Evolutionary conservation across 2,797 vertebrate species (phyloP).

Genomic region (Phoeniculus purpureus): DNA sequence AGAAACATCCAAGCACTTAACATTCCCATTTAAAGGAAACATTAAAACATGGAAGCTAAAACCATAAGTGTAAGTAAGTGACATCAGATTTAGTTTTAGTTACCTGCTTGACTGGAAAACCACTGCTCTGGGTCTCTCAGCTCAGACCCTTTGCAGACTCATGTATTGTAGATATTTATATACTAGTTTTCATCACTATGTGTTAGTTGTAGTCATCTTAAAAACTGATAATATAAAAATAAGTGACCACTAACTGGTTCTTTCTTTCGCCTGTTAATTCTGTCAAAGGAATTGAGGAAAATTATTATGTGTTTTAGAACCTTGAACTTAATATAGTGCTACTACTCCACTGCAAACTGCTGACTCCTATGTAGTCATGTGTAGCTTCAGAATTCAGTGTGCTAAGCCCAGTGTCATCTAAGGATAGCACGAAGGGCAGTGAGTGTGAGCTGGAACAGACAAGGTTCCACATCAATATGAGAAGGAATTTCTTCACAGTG

Average conservation of each 20-base stretch:
- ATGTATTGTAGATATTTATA: background rate
- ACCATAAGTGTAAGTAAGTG: background rate
- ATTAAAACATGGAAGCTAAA: background rate
- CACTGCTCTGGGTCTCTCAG: background rate
- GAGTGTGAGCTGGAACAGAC: too few species aligned
- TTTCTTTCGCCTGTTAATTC: background rate
- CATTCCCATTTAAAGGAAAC: background rate
- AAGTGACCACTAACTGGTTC: background rate
- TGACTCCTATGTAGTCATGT: background rate
- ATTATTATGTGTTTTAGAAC: background rate
- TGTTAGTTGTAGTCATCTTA: background rate
- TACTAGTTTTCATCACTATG: background rate
- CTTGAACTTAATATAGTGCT: background rate
- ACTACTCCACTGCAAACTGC: background rate
- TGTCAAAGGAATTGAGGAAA: fast-evolving
- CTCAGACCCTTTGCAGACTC: background rate
- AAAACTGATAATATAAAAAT: background rate
- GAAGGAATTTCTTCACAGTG: too few species aligned
- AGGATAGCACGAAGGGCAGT: too few species aligned
- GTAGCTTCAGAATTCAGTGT: background rate
- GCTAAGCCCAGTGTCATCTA: too few species aligned
- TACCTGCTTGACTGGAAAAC: background rate
- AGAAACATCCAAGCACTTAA: background rate
- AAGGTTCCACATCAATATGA: too few species aligned
- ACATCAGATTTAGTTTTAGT: background rate